A percentile compares a stretch with the other conserved stretches of the same genome.
Evolutionary conservation across 1,140 invertebrate species (phyloP).

Genomic region (Linepithema humile): DNA sequence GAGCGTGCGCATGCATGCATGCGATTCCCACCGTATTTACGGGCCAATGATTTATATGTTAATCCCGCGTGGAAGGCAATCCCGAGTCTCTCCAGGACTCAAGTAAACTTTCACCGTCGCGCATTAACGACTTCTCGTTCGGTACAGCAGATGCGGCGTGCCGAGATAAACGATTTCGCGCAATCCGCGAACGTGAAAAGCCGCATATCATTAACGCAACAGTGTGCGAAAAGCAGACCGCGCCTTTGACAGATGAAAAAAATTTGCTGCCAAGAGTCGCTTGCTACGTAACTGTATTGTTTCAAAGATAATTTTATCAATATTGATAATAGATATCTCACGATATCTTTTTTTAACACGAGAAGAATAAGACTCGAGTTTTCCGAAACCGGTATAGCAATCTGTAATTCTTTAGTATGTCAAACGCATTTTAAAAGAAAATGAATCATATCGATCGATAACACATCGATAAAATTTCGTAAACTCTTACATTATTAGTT

Average conservation of each 20-base stretch:
- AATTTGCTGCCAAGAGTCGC: neutral
- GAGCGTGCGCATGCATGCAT: neutral
- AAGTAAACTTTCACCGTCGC: constrained; percentile 56
- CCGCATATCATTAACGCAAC: neutral
- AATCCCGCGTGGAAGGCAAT: constrained; percentile 58
- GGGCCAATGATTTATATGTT: constrained; percentile 71
- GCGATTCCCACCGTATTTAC: constrained; percentile 61
- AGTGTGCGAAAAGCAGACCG: neutral
- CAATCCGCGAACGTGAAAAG: neutral
- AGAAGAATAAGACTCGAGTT: neutral
- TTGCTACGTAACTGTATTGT: neutral
- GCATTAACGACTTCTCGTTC: neutral
- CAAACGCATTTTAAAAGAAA: too few relatives aligned
- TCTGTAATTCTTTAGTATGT: too few relatives aligned
- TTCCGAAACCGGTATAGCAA: too few relatives aligned
- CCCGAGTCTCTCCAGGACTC: constrained; percentile 9
- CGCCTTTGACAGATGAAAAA: neutral
- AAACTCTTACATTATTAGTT: neutral
- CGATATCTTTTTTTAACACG: neutral
- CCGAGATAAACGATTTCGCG: constrained; percentile 28
- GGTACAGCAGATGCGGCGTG: neutral
- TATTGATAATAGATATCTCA: neutral
- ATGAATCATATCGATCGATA: too few relatives aligned
- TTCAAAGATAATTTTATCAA: neutral
- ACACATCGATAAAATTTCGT: too few relatives aligned